Conservation (phyloP, 1,140 invertebrate genomes). For the Trichonephila clavata region DNA sequence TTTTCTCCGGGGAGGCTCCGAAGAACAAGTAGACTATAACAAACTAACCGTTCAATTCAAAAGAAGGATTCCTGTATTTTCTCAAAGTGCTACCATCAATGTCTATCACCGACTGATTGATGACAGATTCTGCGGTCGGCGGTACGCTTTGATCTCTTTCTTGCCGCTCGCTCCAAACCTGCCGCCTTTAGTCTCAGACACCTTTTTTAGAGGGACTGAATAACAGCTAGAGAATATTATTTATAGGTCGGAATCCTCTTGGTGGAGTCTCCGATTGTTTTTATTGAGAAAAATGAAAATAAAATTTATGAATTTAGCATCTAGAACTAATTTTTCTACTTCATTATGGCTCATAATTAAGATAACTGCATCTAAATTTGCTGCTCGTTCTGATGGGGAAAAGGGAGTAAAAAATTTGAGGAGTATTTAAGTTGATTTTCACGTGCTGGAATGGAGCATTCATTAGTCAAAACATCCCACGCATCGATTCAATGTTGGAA, state of each 20-base stretch:
- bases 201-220: background rate
- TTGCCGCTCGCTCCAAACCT: constrained; percentile 56
- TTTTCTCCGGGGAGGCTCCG: background rate
- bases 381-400: too few relatives aligned
- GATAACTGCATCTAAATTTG: too few relatives aligned
- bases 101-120: constrained; percentile 74
- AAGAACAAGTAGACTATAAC: constrained; percentile 66
- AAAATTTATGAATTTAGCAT: too few relatives aligned
- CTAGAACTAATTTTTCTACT: too few relatives aligned
- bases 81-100: constrained; percentile 61
- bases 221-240: background rate
- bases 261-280: too few relatives aligned
- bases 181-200: constrained; percentile 62
- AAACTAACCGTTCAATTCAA: constrained; percentile 67
- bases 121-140: constrained; percentile 73
- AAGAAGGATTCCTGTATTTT: constrained; percentile 17
- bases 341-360: too few relatives aligned
- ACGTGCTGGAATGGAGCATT: too few relatives aligned
- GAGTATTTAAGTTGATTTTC: too few relatives aligned
- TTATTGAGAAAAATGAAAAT: too few relatives aligned
- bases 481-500: too few relatives aligned
- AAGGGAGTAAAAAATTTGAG: too few relatives aligned
- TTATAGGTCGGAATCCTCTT: constrained; percentile 57
- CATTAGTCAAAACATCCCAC: too few relatives aligned
- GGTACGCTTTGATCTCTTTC: constrained; percentile 69